These are phyloP conservation scores for Chymomyza procnemis DNA, from an alignment of 2,888 invertebrate genomes.

Conservation along the genomic window DNA sequence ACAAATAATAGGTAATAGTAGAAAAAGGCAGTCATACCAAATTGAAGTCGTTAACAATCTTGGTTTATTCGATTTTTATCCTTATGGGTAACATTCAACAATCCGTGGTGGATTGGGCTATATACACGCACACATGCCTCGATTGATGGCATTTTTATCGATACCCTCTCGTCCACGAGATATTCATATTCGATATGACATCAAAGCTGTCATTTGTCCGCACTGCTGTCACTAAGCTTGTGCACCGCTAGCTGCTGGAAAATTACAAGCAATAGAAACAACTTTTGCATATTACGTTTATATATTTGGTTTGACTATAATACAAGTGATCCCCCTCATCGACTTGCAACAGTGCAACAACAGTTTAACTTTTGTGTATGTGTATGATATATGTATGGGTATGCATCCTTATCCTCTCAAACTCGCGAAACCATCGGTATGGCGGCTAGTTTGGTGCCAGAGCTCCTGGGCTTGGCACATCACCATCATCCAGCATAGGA, in stretches of 20 bases:
- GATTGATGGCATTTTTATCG: no score
- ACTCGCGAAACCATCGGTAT: background rate
- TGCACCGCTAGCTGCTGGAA: no score
- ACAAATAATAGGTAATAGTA: background rate
- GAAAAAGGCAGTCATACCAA: background rate
- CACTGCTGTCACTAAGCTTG: no score
- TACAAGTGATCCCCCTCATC: background rate
- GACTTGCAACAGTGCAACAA: background rate
- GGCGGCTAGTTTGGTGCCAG: background rate
- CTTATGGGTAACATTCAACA: background rate
- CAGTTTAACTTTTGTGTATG: background rate
- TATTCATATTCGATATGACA: no score
- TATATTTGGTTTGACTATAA: background rate
- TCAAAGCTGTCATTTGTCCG: no score
- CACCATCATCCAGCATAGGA: background rate
- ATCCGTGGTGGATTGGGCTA: background rate
- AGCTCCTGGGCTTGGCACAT: no score
- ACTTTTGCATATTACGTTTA: background rate
- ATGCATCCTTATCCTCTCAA: slow-evolving; percentile 9
- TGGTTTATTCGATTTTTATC: background rate
- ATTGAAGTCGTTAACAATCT: background rate
- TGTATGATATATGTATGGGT: background rate
- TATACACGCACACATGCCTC: background rate
- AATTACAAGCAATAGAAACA: no score
- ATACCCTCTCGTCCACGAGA: no score